Evolutionary conservation across 2,888 invertebrate genomes (phyloP).

Genomic region (Tolmerus cingulatus): DNA sequence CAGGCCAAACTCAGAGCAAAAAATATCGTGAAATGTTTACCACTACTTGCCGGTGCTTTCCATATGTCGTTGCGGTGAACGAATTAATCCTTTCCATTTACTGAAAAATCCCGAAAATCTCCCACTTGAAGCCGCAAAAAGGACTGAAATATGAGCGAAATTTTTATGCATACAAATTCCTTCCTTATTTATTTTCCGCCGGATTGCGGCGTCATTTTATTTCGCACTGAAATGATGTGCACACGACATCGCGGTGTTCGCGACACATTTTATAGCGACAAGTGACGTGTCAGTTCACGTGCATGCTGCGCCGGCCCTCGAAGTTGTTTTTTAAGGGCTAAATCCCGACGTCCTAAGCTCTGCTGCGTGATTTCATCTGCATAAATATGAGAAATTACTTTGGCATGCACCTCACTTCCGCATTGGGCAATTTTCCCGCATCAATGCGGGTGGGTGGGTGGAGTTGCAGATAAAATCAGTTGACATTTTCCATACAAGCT

Average conservation of each 20-base stretch:
- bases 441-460: neutral
- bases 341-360: neutral
- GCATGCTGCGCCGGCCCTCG: neutral
- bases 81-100: neutral
- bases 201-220: neutral
- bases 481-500: neutral
- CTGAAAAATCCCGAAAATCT: neutral
- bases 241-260: neutral
- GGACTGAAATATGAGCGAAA: neutral
- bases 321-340: neutral
- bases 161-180: neutral
- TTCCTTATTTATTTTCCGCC: neutral
- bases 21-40: neutral
- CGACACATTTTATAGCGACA: neutral
- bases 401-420: neutral
- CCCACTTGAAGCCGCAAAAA: neutral
- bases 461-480: neutral
- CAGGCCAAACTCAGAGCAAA: neutral
- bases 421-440: neutral
- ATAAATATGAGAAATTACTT: neutral
- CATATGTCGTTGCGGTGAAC: neutral
- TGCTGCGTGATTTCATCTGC: neutral
- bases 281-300: neutral
- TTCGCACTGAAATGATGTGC: neutral
- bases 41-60: neutral